phyloP scores from a whole-genome alignment of 2,888 invertebrate genomes.

The Synanthedon andrenaeformis region DNA sequence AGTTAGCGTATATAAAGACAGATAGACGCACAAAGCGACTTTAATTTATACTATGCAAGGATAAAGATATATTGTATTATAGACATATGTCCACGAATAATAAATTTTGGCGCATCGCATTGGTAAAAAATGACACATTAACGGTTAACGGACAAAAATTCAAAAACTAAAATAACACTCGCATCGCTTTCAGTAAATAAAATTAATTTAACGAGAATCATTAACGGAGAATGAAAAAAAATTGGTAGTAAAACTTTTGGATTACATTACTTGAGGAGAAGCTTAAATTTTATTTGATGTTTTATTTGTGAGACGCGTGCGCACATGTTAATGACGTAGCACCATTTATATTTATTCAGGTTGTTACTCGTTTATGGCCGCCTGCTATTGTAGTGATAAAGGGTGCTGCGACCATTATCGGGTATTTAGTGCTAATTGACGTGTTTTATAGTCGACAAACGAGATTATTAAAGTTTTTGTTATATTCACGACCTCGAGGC shows the following conservation, averaged over 20 bases:
- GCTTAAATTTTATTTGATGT: constrained; percentile 15
- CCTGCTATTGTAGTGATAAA: constrained; percentile 35
- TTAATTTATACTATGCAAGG: too few relatives aligned
- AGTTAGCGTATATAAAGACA: too few relatives aligned
- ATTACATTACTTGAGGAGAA: constrained; percentile 1
- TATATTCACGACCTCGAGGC: neutral
- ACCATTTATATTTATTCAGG: constrained; percentile 25
- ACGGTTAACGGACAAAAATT: too few relatives aligned
- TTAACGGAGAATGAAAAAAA: constrained; percentile 8
- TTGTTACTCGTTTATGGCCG: constrained; percentile 38
- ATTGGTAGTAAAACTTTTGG: constrained; percentile 19
- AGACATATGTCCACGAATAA: too few relatives aligned
- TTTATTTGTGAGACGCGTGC: constrained; percentile 46
- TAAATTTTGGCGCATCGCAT: too few relatives aligned
- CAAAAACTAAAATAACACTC: too few relatives aligned
- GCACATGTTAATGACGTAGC: constrained; percentile 36
- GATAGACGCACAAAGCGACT: too few relatives aligned
- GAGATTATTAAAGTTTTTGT: constrained; percentile 2
- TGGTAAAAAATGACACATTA: too few relatives aligned
- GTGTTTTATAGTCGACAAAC: constrained; percentile 27
- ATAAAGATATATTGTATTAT: too few relatives aligned
- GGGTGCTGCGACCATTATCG: constrained; percentile 32
- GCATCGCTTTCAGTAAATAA: constrained; percentile 24
- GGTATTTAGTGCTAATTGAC: constrained; percentile 52
- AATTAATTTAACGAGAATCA: constrained; percentile 27